phyloP scores from a whole-genome alignment of 2,797 vertebrate species.

The Thaleichthys pacificus region DNA sequence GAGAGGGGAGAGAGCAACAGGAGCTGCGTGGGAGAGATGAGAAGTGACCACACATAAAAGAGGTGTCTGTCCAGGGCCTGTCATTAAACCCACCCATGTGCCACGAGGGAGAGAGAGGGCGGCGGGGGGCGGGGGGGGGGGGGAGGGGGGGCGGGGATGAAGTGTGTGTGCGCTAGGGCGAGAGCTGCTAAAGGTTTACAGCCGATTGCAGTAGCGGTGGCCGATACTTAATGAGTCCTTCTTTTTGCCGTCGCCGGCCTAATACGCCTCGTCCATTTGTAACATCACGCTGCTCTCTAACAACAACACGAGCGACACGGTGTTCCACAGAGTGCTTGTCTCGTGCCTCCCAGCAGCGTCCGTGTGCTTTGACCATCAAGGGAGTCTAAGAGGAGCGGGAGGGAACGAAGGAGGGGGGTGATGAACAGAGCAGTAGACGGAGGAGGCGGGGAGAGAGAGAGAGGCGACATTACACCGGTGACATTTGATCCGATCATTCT shows the following conservation, averaged over 20 bases:
- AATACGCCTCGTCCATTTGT: not conserved
- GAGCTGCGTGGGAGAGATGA: not conserved
- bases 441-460: too few species aligned
- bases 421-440: not conserved
- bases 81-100: conserved; percentile 2
- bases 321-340: too few species aligned
- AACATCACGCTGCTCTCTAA: not conserved
- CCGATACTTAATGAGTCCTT: too few species aligned
- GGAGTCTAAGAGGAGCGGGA: not conserved
- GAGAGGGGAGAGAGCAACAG: conserved; percentile 6
- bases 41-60: not conserved
- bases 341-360: too few species aligned
- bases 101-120: not conserved
- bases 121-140: too few species aligned
- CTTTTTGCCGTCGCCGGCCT: not conserved
- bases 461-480: too few species aligned
- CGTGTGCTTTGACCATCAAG: not conserved
- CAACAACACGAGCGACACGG: not conserved
- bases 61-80: too few species aligned
- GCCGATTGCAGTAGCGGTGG: too few species aligned
- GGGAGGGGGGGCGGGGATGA: not conserved
- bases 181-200: too few species aligned
- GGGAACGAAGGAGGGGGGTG: not conserved
- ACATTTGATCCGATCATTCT: too few species aligned
- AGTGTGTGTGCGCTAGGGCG: not conserved